A percentile compares a stretch with the other conserved stretches of the same genome.
Evolutionary conservation across 2,797 vertebrate species (phyloP).

Genomic region (Rousettus madagascariensis): DNA sequence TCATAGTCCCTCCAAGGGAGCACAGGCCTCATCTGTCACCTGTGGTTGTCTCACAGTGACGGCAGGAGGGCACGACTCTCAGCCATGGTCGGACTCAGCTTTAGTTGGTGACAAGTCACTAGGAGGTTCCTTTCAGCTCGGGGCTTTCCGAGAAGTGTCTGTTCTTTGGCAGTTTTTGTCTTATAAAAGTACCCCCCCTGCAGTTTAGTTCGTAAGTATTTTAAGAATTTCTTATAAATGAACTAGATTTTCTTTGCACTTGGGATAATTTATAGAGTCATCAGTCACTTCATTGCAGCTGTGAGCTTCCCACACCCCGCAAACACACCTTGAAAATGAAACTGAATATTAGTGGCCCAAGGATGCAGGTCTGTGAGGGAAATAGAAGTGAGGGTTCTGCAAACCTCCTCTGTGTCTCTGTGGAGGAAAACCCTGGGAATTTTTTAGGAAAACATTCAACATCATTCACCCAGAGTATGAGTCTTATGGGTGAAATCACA

Average conservation of each 20-base stretch:
- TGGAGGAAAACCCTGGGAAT: background rate
- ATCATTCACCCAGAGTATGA: background rate
- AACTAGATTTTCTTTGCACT: conserved; percentile 33
- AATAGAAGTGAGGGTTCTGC: background rate
- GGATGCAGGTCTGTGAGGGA: background rate
- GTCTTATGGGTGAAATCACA: background rate
- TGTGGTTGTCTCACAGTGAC: background rate
- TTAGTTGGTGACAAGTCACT: background rate
- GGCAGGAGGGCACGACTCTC: background rate
- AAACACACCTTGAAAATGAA: conserved; percentile 46
- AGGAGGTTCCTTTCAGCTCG: background rate
- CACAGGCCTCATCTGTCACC: background rate
- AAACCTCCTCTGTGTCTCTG: background rate
- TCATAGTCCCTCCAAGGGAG: background rate
- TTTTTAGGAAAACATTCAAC: background rate
- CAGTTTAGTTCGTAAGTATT: background rate
- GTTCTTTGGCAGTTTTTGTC: background rate
- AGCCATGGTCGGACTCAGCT: background rate
- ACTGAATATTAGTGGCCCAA: background rate
- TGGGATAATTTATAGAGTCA: conserved; percentile 21
- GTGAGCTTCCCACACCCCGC: background rate
- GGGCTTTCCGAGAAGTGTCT: background rate
- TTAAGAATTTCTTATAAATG: conserved; percentile 17
- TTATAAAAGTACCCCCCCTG: background rate
- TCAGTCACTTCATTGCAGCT: background rate